Percentiles rank a stretch among this genome's conserved stretches.
Conservation (phyloP, 2,888 invertebrate genomes). For the Orthosia gothica region DNA sequence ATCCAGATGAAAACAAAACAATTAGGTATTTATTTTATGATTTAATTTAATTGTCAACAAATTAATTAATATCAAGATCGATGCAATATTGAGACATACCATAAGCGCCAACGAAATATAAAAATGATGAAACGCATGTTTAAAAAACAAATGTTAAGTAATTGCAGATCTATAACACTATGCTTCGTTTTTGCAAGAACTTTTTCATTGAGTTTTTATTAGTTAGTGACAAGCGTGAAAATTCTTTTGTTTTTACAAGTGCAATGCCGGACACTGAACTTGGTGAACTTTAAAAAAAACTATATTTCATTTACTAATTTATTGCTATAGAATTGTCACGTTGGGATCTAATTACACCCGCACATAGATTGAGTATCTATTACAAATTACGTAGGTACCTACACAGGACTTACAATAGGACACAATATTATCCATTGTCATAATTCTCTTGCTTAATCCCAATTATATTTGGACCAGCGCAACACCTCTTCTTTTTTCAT, state of each 20-base stretch:
- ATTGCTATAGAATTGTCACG: slow-evolving; percentile 14
- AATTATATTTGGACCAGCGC: no score
- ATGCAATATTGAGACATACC: background rate
- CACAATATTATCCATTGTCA: no score
- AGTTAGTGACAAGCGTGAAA: slow-evolving; percentile 15
- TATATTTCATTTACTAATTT: background rate
- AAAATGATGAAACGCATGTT: slow-evolving; percentile 1
- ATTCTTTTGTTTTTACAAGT: slow-evolving; percentile 43
- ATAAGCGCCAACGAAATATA: background rate
- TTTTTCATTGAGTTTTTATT: slow-evolving; percentile 26
- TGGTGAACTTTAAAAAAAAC: slow-evolving; percentile 38
- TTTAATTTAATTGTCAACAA: slow-evolving; percentile 8
- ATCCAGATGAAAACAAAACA: background rate
- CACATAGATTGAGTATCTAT: slow-evolving; percentile 26
- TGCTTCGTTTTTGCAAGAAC: background rate
- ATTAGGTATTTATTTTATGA: background rate
- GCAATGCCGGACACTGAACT: slow-evolving; percentile 44
- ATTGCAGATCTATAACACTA: background rate
- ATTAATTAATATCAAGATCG: background rate
- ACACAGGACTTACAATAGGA: no score
- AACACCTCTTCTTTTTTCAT: no score
- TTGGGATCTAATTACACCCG: slow-evolving; percentile 41
- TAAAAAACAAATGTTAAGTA: background rate
- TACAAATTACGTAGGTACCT: slow-evolving; percentile 10
- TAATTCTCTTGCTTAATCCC: no score